phyloP scores from a whole-genome alignment of 1,140 invertebrate species.

The Hylyphantes graminicola region DNA sequence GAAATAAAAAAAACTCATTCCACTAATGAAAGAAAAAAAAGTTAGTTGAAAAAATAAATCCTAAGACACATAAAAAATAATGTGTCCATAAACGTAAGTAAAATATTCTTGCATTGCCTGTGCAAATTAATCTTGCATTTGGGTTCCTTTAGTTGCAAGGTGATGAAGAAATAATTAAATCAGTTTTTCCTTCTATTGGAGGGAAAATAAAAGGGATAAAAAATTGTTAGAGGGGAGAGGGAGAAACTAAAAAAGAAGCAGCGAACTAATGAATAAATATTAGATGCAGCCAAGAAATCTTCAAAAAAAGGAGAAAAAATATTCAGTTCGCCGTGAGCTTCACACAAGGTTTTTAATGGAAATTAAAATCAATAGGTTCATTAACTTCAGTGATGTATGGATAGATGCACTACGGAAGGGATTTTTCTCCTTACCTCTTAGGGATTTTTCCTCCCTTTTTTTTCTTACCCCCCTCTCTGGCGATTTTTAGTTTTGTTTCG shows the following conservation, averaged over 20 bases:
- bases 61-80: constrained; percentile 4
- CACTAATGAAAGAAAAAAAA: constrained; percentile 50
- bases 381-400: constrained; percentile 59
- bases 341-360: constrained; percentile 44
- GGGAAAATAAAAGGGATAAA: constrained; percentile 20
- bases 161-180: constrained; percentile 61
- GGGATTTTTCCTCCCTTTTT: constrained; percentile 22
- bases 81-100: constrained; percentile 33
- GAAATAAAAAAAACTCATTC: constrained; percentile 45
- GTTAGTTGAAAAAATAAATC: constrained; percentile 32
- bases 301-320: constrained; percentile 25
- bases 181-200: constrained; percentile 45
- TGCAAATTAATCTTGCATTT: constrained; percentile 54
- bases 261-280: constrained; percentile 60
- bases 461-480: background rate
- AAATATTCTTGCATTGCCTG: constrained; percentile 47
- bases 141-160: constrained; percentile 22
- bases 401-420: constrained; percentile 44
- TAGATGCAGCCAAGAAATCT: constrained; percentile 53
- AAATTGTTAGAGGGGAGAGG: constrained; percentile 2
- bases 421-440: background rate
- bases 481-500: constrained; percentile 51
- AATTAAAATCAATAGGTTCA: constrained; percentile 62
- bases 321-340: constrained; percentile 23
- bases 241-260: constrained; percentile 9